These are phyloP conservation scores for Trachymyrmex septentrionalis DNA, from an alignment of 1,140 invertebrate genomes.

Conservation along the genomic window DNA sequence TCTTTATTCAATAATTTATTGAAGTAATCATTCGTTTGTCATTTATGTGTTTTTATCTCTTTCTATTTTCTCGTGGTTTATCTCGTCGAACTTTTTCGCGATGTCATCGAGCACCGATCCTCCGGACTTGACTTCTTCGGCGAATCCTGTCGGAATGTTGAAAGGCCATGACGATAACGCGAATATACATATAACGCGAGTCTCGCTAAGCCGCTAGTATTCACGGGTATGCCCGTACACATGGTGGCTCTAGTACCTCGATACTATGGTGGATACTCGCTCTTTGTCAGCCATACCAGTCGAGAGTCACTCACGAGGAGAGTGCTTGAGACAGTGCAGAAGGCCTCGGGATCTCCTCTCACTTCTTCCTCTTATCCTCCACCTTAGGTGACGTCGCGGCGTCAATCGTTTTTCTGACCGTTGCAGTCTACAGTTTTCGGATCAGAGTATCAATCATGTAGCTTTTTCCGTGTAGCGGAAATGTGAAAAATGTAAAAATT, in stretches of 20 bases:
- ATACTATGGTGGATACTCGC: constrained; percentile 61
- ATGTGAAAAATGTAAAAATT: too few relatives aligned
- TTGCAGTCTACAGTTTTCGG: constrained; percentile 12
- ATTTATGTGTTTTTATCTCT: background rate
- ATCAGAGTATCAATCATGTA: background rate
- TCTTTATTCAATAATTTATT: background rate
- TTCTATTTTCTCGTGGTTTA: background rate
- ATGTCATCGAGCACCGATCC: background rate
- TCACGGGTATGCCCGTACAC: constrained; percentile 36
- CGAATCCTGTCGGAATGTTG: constrained; percentile 24
- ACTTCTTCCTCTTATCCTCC: constrained; percentile 70
- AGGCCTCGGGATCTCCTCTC: constrained; percentile 72
- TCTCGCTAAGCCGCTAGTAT: constrained; percentile 25
- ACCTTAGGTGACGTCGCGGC: constrained; percentile 62
- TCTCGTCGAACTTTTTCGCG: background rate
- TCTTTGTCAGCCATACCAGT: constrained; percentile 74
- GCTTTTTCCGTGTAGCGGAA: too few relatives aligned
- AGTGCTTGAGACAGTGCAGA: constrained; percentile 81
- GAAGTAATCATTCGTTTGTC: constrained; percentile 15
- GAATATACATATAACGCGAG: constrained; percentile 35
- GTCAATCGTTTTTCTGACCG: constrained; percentile 48
- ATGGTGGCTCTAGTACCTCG: constrained; percentile 63
- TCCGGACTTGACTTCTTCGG: background rate
- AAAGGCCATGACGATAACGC: constrained; percentile 19
- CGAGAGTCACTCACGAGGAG: constrained; percentile 71